Evolutionary conservation across 2,888 invertebrate species (phyloP), one percentile per base, ranked within the genome.

Genomic region (Galerucella calmariensis): DNA sequence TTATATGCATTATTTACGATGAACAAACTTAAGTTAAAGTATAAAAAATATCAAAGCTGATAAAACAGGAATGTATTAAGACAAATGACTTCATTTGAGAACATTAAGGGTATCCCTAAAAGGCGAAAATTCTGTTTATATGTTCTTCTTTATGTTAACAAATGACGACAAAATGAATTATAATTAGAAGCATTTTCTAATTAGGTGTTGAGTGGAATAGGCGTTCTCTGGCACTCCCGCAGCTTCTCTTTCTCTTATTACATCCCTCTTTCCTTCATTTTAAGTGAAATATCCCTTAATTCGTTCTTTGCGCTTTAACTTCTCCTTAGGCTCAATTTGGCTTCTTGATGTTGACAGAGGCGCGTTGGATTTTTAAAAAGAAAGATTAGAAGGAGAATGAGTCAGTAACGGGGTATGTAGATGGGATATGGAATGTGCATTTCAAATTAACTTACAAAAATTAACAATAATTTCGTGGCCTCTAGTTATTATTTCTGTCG

Each of bases 241-340:
- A 56, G 35, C 69, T 35, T 27, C 53, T 73, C 75, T 58, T 59
- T 65, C 70, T 46, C 48, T 67, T 67, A 58, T 69, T 46, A 68
- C 63, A 70, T 73, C 48, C 69, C 72, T 66, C 61, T 61, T 72
- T 48, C 63, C 61, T 58, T 62, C 35, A 63, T 69, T 73, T 75
- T 75, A 77, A 80, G 79, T 78, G 79, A 78, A 80, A 79, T 79
- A 79, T 78, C 78, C 77, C 78, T 79, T 81, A 81, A 82, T 83
- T 82, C 81, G 78, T 83, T 82, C 81, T 83, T 83, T 83, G 80
- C 81, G 81, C 82, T 82, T 84, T 83, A 84, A 84, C 81, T 84
- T 83, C 82, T 85, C 83, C 84, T 85, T 83, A 83, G 84, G 85
- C 84, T 81, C 85, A 84, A 86, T 86, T 85, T 84, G 81, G 84